A percentile compares a stretch with the other conserved stretches of the same genome.
Conservation (phyloP, 2,113 vertebrate species). For the Aegotheles bennettii region DNA sequence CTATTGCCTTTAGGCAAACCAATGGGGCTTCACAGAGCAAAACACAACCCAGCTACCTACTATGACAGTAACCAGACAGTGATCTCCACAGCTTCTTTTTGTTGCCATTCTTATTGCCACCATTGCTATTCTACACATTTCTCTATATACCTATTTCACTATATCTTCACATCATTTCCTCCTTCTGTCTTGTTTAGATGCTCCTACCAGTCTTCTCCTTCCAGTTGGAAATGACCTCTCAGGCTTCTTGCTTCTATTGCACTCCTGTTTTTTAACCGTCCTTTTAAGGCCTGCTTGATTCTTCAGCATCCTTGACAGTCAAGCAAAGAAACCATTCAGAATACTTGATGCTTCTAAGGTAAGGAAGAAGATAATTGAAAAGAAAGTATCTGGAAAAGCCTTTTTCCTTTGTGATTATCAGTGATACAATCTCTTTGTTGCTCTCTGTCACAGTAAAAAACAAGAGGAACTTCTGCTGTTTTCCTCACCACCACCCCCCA, state of each 20-base stretch:
- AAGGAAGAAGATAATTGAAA: background rate
- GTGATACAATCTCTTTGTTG: background rate
- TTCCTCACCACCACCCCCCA: background rate
- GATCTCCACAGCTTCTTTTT: background rate
- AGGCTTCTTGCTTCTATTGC: background rate
- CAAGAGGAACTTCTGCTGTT: background rate
- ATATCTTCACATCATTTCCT: background rate
- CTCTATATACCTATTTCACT: background rate
- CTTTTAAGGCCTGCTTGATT: background rate
- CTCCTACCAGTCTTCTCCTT: background rate
- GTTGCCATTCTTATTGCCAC: background rate
- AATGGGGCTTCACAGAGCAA: background rate
- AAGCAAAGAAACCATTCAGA: background rate
- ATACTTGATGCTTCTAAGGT: background rate
- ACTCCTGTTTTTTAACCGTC: background rate
- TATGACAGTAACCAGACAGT: background rate
- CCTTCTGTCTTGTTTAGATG: background rate
- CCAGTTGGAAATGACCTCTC: background rate
- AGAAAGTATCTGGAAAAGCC: background rate
- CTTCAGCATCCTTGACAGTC: background rate
- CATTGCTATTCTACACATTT: background rate
- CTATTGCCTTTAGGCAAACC: background rate
- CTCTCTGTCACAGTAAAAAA: background rate
- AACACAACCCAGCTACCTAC: background rate
- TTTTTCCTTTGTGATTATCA: background rate